Evolutionary conservation across 2,888 invertebrate species (phyloP), one percentile per base, ranked within the genome.

Genomic region (Druceiella hillmani): DNA sequence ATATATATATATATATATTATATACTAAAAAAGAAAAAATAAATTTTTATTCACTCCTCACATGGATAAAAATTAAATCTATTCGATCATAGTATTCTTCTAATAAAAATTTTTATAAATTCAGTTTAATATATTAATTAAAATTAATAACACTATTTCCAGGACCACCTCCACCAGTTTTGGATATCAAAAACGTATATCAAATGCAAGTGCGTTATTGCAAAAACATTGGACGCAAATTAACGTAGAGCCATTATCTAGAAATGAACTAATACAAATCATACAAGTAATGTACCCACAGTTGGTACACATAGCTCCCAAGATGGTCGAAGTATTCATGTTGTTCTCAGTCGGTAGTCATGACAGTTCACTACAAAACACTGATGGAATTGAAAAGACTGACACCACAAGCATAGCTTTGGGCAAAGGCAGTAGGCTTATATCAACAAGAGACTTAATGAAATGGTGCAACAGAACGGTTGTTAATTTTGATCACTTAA

Each of bases 401-500:
- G 57, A 58, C 25, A 7, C 13, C 7, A 51, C 48, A 17, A 58
- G 49, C 38, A 15, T 64, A 4, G 51, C 50, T 9, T 50, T 66
- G 2, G 55, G 67, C 30, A 69, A 66, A 54, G 75, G 69, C 27
- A 78, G 79, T 1, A 72, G 88, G 48, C 62, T 83, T 28, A 85
- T 81, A 13, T 87, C 88, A 0, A 86, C 87, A 1, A 78, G 95
- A 50, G 97, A 97, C 72, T 74, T 97, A 31, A 79, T 95, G 49
- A 95, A 94, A 59, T 88, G 93, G 81, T 95, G 94, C 55, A 72
- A 79, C 3, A 74, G 97, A 54, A 79, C 90, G 3, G 75, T 81
- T 7, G 64, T 77, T 9, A 80, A 82, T 50, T 88, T 87, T 58
- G 78, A 85, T 42, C 79, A 87, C 0, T 76, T 83, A 0, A 85